These are phyloP conservation scores for Maconellicoccus hirsutus DNA, from an alignment of 1,140 invertebrate species.

Conservation along the genomic window DNA sequence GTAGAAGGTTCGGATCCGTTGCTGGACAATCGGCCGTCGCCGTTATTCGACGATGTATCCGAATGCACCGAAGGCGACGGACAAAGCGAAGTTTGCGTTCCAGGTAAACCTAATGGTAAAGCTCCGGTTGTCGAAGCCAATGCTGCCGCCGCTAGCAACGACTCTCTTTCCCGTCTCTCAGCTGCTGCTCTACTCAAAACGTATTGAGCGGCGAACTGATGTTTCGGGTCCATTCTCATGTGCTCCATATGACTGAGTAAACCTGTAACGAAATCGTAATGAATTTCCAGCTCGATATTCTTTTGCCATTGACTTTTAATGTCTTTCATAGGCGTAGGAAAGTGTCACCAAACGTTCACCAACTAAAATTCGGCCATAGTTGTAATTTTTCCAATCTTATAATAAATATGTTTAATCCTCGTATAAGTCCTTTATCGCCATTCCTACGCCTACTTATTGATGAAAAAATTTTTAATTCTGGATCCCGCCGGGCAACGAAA, in stretches of 20 bases:
- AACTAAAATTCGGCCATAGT: too few species aligned
- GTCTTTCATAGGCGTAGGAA: background rate
- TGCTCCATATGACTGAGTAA: constrained; percentile 88
- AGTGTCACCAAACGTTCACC: too few species aligned
- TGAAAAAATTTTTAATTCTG: too few species aligned
- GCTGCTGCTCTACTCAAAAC: constrained; percentile 80
- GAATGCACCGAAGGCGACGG: constrained; percentile 69
- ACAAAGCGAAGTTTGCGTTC: constrained; percentile 36
- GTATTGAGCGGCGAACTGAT: constrained; percentile 89
- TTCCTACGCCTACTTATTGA: too few species aligned
- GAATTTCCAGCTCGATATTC: background rate
- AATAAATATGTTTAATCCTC: too few species aligned
- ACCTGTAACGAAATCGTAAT: constrained; percentile 43
- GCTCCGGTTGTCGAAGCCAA: constrained; percentile 39
- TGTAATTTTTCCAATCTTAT: too few species aligned
- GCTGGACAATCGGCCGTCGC: constrained; percentile 52
- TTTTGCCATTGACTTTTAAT: too few species aligned
- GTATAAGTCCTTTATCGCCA: too few species aligned
- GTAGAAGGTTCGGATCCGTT: constrained; percentile 55
- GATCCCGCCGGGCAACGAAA: background rate
- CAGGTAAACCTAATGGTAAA: constrained; percentile 35
- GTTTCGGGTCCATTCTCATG: constrained; percentile 92
- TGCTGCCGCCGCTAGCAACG: constrained; percentile 54
- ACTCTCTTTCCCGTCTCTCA: constrained; percentile 71
- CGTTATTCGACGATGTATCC: constrained; percentile 46